phyloP scores from a whole-genome alignment of 2,113 vertebrate species.

The Natator depressus region DNA sequence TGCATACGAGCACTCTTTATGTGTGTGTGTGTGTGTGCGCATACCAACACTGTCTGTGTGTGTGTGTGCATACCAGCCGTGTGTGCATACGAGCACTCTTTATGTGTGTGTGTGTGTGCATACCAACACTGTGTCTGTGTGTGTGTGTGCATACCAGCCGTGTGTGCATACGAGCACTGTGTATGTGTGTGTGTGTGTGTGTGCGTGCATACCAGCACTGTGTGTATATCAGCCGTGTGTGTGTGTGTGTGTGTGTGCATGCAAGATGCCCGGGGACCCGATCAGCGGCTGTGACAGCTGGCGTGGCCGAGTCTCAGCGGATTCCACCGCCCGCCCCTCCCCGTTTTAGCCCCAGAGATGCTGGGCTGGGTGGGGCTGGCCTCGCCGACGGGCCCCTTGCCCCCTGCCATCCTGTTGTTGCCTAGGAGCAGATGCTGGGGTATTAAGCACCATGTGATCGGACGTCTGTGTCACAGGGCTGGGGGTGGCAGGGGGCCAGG shows the following conservation, averaged over 20 bases:
- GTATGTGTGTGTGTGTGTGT: no score
- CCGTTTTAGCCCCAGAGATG: background rate
- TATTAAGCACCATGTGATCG: background rate
- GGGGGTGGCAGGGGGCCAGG: background rate
- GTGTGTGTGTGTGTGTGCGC: no score
- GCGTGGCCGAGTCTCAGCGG: background rate
- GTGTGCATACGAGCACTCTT: no score
- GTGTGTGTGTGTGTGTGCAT: background rate
- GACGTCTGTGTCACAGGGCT: background rate
- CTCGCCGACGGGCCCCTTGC: background rate
- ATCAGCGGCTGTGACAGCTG: background rate
- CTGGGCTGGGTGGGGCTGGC: background rate
- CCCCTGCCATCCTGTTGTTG: background rate
- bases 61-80: no score
- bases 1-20: no score
- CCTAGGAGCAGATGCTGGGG: background rate
- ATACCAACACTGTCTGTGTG: no score
- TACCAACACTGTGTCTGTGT: no score
- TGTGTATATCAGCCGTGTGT: background rate
- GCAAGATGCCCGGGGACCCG: background rate
- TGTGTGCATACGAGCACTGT: no score
- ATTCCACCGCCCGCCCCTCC: background rate
- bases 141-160: no score
- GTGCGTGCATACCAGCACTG: no score
- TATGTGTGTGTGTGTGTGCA: no score